A percentile compares a stretch with the other conserved stretches of the same genome.
These are phyloP conservation scores for Drosophila paulistorum DNA, from an alignment of 1,140 invertebrate species.

Conservation along the genomic window DNA sequence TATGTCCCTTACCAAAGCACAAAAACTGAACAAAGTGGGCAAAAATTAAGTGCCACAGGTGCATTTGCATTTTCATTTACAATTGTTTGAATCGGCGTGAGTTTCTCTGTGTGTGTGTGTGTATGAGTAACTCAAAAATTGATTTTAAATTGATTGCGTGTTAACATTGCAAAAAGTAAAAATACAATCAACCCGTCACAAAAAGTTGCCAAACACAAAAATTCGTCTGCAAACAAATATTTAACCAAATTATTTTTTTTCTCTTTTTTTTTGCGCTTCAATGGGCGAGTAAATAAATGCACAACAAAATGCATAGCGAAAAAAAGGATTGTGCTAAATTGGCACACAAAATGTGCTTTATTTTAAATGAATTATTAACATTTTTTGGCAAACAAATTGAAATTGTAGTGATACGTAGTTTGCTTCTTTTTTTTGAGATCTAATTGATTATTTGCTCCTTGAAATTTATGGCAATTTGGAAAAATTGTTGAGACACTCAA, in stretches of 20 bases:
- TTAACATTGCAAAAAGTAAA: conserved; percentile 2
- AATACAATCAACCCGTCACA: background rate
- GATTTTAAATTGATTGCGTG: conserved; percentile 25
- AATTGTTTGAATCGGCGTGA: conserved; percentile 13
- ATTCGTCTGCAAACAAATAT: background rate
- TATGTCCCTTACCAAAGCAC: background rate
- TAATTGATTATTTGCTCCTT: no score
- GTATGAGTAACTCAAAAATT: conserved; percentile 12
- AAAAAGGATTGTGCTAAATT: background rate
- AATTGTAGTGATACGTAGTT: background rate
- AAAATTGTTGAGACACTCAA: no score
- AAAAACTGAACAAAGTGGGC: background rate
- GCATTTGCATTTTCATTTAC: conserved; percentile 10
- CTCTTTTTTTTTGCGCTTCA: background rate
- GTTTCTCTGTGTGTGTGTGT: conserved; percentile 15
- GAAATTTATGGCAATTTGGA: no score
- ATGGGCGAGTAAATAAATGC: conserved; percentile 4
- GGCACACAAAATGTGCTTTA: conserved; percentile 8
- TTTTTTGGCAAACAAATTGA: conserved; percentile 8
- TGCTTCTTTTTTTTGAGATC: no score
- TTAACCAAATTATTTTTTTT: background rate
- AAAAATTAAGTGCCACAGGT: conserved; percentile 41
- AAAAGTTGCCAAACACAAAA: background rate
- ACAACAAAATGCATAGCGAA: background rate
- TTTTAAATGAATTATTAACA: conserved; percentile 43